These are phyloP conservation scores for Pygocentrus nattereri DNA, from an alignment of 2,797 vertebrate genomes.

Conservation along the genomic window DNA sequence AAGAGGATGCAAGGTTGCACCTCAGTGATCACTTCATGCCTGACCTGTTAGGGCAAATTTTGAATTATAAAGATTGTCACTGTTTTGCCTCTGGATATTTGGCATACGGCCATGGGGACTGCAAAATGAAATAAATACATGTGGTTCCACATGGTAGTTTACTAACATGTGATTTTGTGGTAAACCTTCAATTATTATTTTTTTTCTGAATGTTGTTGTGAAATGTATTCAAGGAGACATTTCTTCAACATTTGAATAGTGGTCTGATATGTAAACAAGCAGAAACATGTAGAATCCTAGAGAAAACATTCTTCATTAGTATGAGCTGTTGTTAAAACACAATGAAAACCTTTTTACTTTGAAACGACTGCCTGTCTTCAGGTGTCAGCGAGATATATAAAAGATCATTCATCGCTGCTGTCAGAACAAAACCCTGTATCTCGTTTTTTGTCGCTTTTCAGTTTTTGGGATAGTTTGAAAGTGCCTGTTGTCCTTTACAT, in stretches of 20 bases:
- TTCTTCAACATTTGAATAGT: not conserved
- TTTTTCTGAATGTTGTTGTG: not conserved
- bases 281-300: not conserved
- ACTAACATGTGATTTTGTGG: not conserved
- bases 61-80: not conserved
- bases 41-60: conserved; percentile 25
- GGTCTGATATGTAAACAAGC: too few relatives aligned
- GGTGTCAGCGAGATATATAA: not conserved
- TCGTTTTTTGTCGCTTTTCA: too few relatives aligned
- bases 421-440: too few relatives aligned
- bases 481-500: too few relatives aligned
- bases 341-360: not conserved
- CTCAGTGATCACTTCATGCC: conserved; percentile 21
- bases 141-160: not conserved
- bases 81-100: not conserved
- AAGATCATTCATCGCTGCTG: too few relatives aligned
- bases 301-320: not conserved
- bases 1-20: conserved; percentile 39
- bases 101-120: not conserved
- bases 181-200: not conserved
- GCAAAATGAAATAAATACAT: not conserved
- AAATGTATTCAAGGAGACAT: too few relatives aligned
- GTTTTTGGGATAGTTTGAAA: too few relatives aligned
- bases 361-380: not conserved
- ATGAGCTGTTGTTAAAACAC: too few relatives aligned